Evolutionary conservation across 2,797 vertebrate genomes (phyloP).

Genomic region (Staurois parvus): DNA sequence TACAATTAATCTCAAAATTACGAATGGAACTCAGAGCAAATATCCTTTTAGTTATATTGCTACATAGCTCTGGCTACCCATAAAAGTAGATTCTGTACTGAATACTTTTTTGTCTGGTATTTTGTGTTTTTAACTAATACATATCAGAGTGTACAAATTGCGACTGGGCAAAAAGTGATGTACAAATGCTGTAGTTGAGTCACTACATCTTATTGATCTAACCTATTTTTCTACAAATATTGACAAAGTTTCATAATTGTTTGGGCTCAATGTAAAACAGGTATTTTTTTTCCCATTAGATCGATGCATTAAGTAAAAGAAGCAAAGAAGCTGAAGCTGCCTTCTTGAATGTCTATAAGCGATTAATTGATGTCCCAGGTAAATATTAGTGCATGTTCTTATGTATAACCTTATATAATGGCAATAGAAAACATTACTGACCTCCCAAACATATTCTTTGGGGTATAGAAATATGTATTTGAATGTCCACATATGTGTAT

Average conservation of each 20-base stretch:
- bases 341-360: slow-evolving; percentile 98
- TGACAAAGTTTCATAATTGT: no score
- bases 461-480: no score
- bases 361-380: slow-evolving; percentile 99
- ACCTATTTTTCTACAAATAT: not conserved
- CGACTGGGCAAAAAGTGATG: not conserved
- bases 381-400: slow-evolving; percentile 64
- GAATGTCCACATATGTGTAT: no score
- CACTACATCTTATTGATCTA: not conserved
- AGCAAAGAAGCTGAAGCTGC: slow-evolving; percentile 99
- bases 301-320: slow-evolving; percentile 97
- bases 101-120: no score
- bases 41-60: no score
- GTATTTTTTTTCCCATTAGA: slow-evolving; percentile 75
- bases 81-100: not conserved
- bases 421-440: not conserved
- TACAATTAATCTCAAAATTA: no score
- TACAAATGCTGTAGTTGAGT: not conserved
- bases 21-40: not conserved
- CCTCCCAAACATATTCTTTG: not conserved
- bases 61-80: not conserved
- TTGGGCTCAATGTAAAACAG: not conserved
- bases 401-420: not conserved
- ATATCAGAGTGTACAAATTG: no score
- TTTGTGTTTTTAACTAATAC: no score